Percentiles rank a stretch among this genome's conserved stretches.
These are phyloP conservation scores for Pseudolycoriella hygida DNA, from an alignment of 2,888 invertebrate species.

Conservation along the genomic window DNA sequence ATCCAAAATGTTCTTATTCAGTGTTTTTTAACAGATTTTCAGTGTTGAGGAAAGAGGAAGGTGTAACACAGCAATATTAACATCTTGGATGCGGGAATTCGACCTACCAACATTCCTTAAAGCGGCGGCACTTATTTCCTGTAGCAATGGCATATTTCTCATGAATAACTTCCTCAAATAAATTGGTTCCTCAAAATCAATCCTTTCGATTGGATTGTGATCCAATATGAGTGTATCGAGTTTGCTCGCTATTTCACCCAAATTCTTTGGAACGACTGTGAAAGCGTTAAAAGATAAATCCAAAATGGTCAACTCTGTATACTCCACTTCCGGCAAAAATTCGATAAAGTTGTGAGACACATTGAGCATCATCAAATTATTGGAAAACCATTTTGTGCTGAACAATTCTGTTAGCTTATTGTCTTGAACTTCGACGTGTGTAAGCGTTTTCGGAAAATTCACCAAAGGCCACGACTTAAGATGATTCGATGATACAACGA, in stretches of 20 bases:
- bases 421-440: constrained; percentile 7
- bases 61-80: neutral
- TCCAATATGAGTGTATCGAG: constrained; percentile 7
- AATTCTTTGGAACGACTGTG: constrained; percentile 5
- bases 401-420: constrained; percentile 7
- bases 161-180: constrained; percentile 5
- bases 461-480: constrained; percentile 7
- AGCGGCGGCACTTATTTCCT: constrained; percentile 5
- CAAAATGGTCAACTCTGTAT: constrained; percentile 1
- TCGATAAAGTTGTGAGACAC: constrained; percentile 5
- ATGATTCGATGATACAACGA: constrained; percentile 8
- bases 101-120: constrained; percentile 7
- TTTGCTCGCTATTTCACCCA: constrained; percentile 2
- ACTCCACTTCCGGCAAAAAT: constrained; percentile 2
- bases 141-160: constrained; percentile 7
- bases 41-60: neutral
- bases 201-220: constrained; percentile 8
- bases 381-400: neutral
- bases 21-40: too few relatives aligned
- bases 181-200: constrained; percentile 7
- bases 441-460: constrained; percentile 5
- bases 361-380: constrained; percentile 6
- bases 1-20: too few relatives aligned
- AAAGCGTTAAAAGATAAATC: constrained; percentile 9
- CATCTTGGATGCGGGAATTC: too few relatives aligned